Evolutionary conservation across 2,113 vertebrate species (phyloP).

Genomic region (Corvus cornix): DNA sequence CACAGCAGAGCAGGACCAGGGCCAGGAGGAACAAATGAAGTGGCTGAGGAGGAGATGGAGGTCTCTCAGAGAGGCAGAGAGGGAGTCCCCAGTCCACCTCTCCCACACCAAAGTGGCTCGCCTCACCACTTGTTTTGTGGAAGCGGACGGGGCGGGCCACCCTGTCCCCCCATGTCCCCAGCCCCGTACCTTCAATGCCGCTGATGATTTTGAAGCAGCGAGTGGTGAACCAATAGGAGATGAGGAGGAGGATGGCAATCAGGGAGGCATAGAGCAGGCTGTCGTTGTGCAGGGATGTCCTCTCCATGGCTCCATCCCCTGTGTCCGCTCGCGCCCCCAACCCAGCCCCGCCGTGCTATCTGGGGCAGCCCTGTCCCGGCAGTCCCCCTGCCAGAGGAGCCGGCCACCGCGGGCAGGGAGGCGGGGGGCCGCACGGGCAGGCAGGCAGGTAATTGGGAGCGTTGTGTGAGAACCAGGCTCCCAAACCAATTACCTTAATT

Average conservation of each 20-base stretch:
- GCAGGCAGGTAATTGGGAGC: slow-evolving; percentile 61
- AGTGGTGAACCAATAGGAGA: slow-evolving; percentile 73
- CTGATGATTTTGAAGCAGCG: slow-evolving; percentile 72
- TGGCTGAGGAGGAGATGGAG: neutral
- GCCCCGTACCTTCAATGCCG: slow-evolving; percentile 56
- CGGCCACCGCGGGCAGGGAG: neutral
- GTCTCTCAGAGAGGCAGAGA: neutral
- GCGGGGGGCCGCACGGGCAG: neutral
- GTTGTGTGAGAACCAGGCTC: slow-evolving; percentile 56
- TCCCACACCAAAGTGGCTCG: rapidly evolving
- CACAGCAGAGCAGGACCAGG: neutral
- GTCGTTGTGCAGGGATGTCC: slow-evolving; percentile 67
- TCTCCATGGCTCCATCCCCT: slow-evolving; percentile 71
- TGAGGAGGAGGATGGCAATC: slow-evolving; percentile 67
- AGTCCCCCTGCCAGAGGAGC: neutral
- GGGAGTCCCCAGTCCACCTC: too few species aligned
- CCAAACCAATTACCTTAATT: slow-evolving; percentile 75
- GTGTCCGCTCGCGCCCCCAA: neutral
- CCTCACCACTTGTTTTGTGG: rapidly evolving
- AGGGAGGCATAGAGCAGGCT: slow-evolving; percentile 71
- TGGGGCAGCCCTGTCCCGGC: slow-evolving; percentile 46
- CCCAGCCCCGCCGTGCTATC: neutral
- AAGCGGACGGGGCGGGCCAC: rapidly evolving
- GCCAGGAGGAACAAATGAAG: neutral
- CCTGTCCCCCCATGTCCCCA: neutral